Evolutionary conservation across 2,888 invertebrate species (phyloP).

Genomic region (Balanococcus diminutus): DNA sequence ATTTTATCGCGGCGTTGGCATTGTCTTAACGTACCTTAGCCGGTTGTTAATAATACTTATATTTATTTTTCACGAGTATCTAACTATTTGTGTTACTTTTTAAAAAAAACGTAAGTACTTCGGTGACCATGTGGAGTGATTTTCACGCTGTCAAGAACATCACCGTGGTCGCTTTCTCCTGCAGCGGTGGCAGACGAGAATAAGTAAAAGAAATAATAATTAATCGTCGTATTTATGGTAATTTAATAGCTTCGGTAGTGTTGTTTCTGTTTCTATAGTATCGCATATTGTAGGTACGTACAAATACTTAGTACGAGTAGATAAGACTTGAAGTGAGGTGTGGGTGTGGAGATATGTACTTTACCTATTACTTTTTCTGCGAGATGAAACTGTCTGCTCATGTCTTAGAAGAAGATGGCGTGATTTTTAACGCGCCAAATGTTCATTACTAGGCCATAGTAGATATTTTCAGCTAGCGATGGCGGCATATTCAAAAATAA

Average conservation of each 20-base stretch:
- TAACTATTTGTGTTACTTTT: conserved; percentile 4
- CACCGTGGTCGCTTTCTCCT: background rate
- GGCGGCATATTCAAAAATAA: background rate
- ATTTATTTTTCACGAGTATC: background rate
- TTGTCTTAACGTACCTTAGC: conserved; percentile 16
- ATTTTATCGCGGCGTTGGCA: conserved; percentile 4
- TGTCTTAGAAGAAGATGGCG: background rate
- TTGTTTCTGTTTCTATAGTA: background rate
- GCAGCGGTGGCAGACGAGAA: background rate
- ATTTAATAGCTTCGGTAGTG: background rate
- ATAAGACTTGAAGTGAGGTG: too few species aligned
- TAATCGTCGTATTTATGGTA: conserved; percentile 28
- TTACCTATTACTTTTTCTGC: background rate
- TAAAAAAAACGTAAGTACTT: background rate
- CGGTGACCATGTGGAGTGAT: conserved; percentile 3
- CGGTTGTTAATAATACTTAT: background rate
- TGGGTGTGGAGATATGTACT: too few species aligned
- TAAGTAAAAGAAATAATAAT: background rate
- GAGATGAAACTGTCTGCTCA: background rate
- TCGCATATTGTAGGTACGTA: too few species aligned
- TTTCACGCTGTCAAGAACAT: conserved; percentile 22
- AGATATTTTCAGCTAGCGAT: background rate
- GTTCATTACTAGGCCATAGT: background rate
- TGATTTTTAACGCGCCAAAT: background rate
- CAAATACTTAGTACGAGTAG: too few species aligned